Evolutionary conservation across 2,888 invertebrate genomes (phyloP).

Genomic region (Rhagium mordax): DNA sequence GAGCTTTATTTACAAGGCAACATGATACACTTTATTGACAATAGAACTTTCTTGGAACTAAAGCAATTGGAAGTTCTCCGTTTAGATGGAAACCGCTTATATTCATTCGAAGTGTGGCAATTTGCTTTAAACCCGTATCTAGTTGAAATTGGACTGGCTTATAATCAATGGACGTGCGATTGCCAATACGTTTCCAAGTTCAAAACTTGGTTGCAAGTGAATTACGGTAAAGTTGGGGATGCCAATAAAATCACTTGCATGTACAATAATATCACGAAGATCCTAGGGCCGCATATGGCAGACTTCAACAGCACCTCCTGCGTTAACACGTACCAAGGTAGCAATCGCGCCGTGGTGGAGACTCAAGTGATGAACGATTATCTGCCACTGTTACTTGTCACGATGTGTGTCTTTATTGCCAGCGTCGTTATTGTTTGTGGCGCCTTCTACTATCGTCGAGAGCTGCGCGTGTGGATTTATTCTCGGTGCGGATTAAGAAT

Average conservation of each 20-base stretch:
- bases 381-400: constrained; percentile 84
- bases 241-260: constrained; percentile 83
- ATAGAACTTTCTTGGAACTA: constrained; percentile 86
- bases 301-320: constrained; percentile 88
- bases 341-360: constrained; percentile 81
- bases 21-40: constrained; percentile 85
- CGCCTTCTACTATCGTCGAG: constrained; percentile 85
- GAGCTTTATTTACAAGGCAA: constrained; percentile 92
- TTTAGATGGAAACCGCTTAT: constrained; percentile 87
- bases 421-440: constrained; percentile 85
- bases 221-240: constrained; percentile 86
- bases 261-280: constrained; percentile 81
- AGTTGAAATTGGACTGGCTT: constrained; percentile 87
- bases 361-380: constrained; percentile 87
- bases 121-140: constrained; percentile 87
- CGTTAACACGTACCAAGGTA: constrained; percentile 78
- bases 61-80: constrained; percentile 88
- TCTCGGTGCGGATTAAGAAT: constrained; percentile 88
- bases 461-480: constrained; percentile 89
- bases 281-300: constrained; percentile 79
- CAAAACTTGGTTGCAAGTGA: constrained; percentile 84
- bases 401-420: constrained; percentile 83
- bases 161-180: constrained; percentile 94
- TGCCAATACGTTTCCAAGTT: constrained; percentile 87
- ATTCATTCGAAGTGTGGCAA: constrained; percentile 90